phyloP scores from a whole-genome alignment of 2,888 invertebrate genomes.

The Drosophila tripunctata region DNA sequence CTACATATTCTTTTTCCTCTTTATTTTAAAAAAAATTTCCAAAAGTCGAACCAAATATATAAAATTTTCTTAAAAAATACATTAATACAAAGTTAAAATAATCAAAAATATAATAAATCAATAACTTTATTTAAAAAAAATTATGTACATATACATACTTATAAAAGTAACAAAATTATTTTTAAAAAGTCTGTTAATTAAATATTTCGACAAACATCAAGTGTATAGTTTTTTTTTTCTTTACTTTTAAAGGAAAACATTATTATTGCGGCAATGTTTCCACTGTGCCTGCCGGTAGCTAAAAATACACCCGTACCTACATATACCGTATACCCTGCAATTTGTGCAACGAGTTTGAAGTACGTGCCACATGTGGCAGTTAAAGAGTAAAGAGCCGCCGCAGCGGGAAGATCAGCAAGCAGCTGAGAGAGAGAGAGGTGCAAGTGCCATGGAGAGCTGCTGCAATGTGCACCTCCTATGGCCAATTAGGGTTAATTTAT shows the following conservation, averaged over 20 bases:
- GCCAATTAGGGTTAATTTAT: conserved; percentile 77
- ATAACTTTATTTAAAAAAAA: too few relatives aligned
- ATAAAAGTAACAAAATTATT: too few relatives aligned
- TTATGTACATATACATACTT: too few relatives aligned
- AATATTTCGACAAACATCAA: neutral
- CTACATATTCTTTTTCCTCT: too few relatives aligned
- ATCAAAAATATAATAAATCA: too few relatives aligned
- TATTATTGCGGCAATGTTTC: neutral
- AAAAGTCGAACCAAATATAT: too few relatives aligned
- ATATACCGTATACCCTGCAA: conserved; percentile 54
- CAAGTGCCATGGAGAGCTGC: neutral
- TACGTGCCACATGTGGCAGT: conserved; percentile 55
- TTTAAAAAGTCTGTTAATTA: too few relatives aligned
- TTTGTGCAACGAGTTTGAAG: conserved; percentile 57
- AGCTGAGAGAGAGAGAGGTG: neutral
- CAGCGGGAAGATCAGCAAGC: conserved; percentile 5
- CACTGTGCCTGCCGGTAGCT: conserved; percentile 66
- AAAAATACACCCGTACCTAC: conserved; percentile 68
- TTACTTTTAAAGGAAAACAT: too few relatives aligned
- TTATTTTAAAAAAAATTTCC: too few relatives aligned
- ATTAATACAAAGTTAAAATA: too few relatives aligned
- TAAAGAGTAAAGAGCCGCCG: conserved; percentile 4
- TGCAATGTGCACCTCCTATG: conserved; percentile 53
- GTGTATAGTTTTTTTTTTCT: too few relatives aligned
- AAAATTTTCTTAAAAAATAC: too few relatives aligned